phyloP scores from a whole-genome alignment of 2,113 vertebrate genomes.

The Plestiodon gilberti region DNA sequence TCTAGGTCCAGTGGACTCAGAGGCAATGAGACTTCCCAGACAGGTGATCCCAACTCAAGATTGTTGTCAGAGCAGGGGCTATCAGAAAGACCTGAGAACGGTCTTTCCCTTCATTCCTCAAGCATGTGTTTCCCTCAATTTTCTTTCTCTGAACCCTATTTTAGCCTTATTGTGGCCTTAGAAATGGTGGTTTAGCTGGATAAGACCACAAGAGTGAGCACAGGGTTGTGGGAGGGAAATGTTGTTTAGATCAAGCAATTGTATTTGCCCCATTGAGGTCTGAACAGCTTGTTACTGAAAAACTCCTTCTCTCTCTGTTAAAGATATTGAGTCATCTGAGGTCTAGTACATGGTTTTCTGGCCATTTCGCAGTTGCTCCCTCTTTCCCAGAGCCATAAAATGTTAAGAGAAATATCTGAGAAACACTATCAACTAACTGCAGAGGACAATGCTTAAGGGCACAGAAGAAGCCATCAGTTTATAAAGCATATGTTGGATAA shows the following conservation, averaged over 20 bases:
- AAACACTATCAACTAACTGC: neutral
- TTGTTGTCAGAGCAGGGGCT: neutral
- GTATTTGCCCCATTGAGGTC: neutral
- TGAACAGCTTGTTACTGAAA: neutral
- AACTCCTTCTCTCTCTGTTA: neutral
- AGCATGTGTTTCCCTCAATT: too few species aligned
- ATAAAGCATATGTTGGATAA: constrained; percentile 15
- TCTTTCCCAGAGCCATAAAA: constrained; percentile 19
- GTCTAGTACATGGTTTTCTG: neutral
- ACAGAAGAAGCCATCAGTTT: constrained; percentile 21
- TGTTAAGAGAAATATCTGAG: constrained; percentile 3
- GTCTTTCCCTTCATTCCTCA: neutral
- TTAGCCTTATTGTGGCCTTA: neutral
- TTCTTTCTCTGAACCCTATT: neutral
- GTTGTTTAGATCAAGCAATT: neutral
- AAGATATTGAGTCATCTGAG: constrained; percentile 8
- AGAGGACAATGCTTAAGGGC: constrained; percentile 28
- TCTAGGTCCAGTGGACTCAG: neutral
- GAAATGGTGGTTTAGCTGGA: too few species aligned
- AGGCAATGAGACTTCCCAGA: neutral
- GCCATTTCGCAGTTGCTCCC: neutral
- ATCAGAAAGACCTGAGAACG: neutral
- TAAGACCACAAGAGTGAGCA: neutral
- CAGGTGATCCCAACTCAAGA: neutral
- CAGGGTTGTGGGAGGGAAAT: neutral